Percentiles rank a stretch among this genome's conserved stretches.
Conservation (phyloP, 1,140 invertebrate genomes). For the Bicyclus anynana region DNA sequence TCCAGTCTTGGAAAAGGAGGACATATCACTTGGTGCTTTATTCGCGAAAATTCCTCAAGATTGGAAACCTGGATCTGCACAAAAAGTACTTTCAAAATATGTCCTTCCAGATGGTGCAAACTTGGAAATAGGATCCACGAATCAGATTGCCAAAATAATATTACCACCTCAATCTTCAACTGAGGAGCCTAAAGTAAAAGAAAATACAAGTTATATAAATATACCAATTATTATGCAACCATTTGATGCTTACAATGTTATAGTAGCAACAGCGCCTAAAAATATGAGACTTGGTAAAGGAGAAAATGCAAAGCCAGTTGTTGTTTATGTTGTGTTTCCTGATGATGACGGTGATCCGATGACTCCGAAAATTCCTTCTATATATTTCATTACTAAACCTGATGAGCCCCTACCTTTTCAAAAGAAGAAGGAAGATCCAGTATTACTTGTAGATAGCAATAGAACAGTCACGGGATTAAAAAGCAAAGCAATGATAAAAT, state of each 20-base stretch:
- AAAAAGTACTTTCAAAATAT: conserved; percentile 26
- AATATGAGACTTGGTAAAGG: conserved; percentile 39
- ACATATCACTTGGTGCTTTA: conserved; percentile 30
- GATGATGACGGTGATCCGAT: conserved; percentile 29
- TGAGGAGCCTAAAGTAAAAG: conserved; percentile 7
- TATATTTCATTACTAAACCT: conserved; percentile 50
- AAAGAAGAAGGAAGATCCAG: conserved; percentile 34
- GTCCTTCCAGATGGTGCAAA: conserved; percentile 27
- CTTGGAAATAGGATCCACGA: conserved; percentile 35
- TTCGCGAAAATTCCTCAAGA: conserved; percentile 50
- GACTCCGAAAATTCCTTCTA: conserved; percentile 37
- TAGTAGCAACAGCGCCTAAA: conserved; percentile 50
- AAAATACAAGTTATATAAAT: conserved; percentile 34
- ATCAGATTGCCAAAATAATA: conserved; percentile 45
- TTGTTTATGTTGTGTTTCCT: conserved; percentile 57
- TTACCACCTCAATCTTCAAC: conserved; percentile 21
- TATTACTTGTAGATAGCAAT: conserved; percentile 54
- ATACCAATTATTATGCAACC: conserved; percentile 44
- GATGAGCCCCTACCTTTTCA: conserved; percentile 17
- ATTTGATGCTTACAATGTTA: conserved; percentile 45
- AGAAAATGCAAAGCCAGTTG: conserved; percentile 28
- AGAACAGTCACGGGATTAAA: conserved; percentile 53
- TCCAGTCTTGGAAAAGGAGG: conserved; percentile 35
- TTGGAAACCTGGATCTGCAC: conserved; percentile 5
- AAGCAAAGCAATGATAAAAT: conserved; percentile 53